Conservation (phyloP, 2,113 vertebrate genomes). For the Zapus hudsonius region DNA sequence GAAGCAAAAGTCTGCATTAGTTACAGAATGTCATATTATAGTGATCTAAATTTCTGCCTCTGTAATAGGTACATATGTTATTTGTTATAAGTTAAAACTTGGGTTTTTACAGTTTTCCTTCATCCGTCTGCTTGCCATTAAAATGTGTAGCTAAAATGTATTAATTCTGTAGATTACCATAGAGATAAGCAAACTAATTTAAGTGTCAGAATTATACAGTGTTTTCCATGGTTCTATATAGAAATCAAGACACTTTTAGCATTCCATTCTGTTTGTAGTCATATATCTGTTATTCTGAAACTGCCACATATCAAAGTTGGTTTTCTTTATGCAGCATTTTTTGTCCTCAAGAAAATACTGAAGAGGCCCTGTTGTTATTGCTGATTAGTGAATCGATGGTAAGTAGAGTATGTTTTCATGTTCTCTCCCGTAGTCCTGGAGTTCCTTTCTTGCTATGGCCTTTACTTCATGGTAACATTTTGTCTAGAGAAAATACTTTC, state of each 20-base stretch:
- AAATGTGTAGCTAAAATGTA: constrained; percentile 35
- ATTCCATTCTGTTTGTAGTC: constrained; percentile 3
- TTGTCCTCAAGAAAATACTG: constrained; percentile 99
- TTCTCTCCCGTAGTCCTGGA: neutral
- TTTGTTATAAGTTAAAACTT: no score
- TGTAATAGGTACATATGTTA: neutral
- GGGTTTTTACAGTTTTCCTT: constrained; percentile 34
- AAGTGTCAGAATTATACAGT: neutral
- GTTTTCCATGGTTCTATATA: neutral
- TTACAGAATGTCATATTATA: neutral
- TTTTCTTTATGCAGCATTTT: constrained; percentile 92
- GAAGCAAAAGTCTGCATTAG: neutral
- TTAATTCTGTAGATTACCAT: neutral
- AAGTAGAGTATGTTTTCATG: constrained; percentile 76
- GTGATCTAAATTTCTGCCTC: constrained; percentile 46
- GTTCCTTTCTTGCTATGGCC: neutral
- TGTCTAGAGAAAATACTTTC: constrained; percentile 9
- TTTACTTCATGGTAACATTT: neutral
- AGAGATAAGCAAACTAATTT: constrained; percentile 37
- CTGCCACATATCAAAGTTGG: constrained; percentile 67
- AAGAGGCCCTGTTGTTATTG: constrained; percentile 96
- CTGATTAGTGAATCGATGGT: constrained; percentile 99
- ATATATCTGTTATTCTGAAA: constrained; percentile 53
- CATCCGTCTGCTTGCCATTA: neutral
- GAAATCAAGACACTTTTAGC: constrained; percentile 20